Conservation (phyloP, 2,888 invertebrate genomes). For the Pachydiplax longipennis region DNA sequence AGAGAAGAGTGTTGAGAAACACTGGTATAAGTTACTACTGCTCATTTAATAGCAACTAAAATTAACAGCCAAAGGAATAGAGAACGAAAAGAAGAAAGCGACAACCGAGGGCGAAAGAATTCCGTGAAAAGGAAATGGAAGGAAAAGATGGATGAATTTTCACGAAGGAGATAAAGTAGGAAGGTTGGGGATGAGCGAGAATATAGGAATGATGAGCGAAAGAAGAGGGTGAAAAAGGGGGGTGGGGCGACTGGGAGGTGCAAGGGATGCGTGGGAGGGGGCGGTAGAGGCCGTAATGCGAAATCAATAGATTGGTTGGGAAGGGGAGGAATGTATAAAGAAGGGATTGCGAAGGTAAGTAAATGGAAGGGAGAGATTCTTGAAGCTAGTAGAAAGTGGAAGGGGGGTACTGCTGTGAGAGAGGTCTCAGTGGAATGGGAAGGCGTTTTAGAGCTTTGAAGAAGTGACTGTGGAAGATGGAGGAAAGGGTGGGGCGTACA, state of each 20-base stretch:
- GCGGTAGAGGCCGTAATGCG: constrained; percentile 4
- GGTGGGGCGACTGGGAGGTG: not conserved
- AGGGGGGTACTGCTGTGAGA: not conserved
- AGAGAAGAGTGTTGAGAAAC: too few species aligned
- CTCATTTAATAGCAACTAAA: too few species aligned
- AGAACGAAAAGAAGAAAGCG: too few species aligned
- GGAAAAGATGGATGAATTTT: not conserved
- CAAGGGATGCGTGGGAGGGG: not conserved
- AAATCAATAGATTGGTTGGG: constrained; percentile 28
- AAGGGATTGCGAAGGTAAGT: not conserved
- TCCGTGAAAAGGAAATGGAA: not conserved
- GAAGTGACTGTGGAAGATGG: not conserved
- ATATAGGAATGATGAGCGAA: not conserved
- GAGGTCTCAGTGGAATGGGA: not conserved
- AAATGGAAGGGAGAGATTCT: not conserved
- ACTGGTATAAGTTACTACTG: too few species aligned
- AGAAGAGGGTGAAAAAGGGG: not conserved
- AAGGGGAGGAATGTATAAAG: constrained; percentile 18
- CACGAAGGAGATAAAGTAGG: not conserved
- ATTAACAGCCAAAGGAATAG: too few species aligned
- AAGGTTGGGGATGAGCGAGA: not conserved
- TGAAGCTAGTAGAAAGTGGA: not conserved
- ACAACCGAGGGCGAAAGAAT: not conserved
- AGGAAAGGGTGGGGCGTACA: not conserved
- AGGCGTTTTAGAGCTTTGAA: not conserved